Evolutionary conservation across 2,888 invertebrate species (phyloP).

Genomic region (Sialis fuliginosa): DNA sequence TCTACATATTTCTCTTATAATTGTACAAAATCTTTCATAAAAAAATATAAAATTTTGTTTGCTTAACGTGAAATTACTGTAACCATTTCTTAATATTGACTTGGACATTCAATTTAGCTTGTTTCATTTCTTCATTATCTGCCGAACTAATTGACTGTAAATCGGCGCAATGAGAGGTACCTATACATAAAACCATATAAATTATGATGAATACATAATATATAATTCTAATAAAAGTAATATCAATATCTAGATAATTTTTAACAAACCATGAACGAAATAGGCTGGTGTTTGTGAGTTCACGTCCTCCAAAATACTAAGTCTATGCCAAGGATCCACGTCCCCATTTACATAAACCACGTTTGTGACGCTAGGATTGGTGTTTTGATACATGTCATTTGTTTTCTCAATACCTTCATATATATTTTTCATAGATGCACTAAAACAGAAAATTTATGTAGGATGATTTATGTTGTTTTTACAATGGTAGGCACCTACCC

Average conservation of each 20-base stretch:
- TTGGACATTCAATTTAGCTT: slow-evolving; percentile 11
- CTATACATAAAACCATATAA: slow-evolving; percentile 7
- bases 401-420: slow-evolving; percentile 12
- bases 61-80: not conserved
- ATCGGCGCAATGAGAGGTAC: slow-evolving; percentile 15
- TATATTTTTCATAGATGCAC: too few relatives aligned
- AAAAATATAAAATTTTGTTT: too few relatives aligned
- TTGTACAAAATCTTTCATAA: too few relatives aligned
- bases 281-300: slow-evolving; percentile 13
- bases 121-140: slow-evolving; percentile 10
- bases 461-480: too few relatives aligned
- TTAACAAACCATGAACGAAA: slow-evolving; percentile 11
- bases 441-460: too few relatives aligned
- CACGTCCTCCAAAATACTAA: slow-evolving; percentile 29
- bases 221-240: too few relatives aligned
- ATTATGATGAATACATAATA: too few relatives aligned
- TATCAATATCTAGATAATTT: not conserved
- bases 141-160: slow-evolving; percentile 7
- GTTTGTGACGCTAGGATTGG: slow-evolving; percentile 29
- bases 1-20: too few relatives aligned
- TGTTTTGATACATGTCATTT: slow-evolving; percentile 32
- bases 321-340: slow-evolving; percentile 37
- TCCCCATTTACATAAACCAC: slow-evolving; percentile 40
- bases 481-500: slow-evolving; percentile 14
- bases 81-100: slow-evolving; percentile 14